Evolutionary conservation across 2,797 vertebrate genomes (phyloP).

Genomic region (Falco novaeseelandiae): DNA sequence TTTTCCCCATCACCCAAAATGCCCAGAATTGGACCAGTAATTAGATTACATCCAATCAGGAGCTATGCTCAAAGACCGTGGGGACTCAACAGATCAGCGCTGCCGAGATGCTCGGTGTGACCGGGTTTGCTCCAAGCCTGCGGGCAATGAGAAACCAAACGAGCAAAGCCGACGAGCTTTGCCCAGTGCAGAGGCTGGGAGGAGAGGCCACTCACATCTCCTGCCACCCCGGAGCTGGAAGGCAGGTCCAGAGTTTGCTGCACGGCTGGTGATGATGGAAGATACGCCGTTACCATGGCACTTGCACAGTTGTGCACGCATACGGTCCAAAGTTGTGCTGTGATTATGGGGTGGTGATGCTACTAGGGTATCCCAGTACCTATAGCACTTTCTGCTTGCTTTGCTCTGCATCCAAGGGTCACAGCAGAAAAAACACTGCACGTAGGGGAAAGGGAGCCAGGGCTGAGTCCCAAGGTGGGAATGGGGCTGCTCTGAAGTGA

Average conservation of each 20-base stretch:
- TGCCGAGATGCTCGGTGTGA: fast-evolving
- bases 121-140: background rate
- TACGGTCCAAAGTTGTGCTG: fast-evolving
- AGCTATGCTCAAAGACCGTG: background rate
- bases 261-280: background rate
- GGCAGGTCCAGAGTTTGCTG: background rate
- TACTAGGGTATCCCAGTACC: background rate
- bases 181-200: fast-evolving
- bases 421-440: background rate
- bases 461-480: background rate
- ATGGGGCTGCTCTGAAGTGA: background rate
- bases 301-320: background rate
- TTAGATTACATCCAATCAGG: background rate
- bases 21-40: fast-evolving
- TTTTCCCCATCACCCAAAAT: background rate
- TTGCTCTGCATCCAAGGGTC: background rate
- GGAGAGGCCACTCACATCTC: background rate
- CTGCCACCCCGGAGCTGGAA: background rate
- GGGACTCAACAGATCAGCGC: background rate
- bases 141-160: fast-evolving
- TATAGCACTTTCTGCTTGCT: background rate
- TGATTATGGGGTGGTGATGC: fast-evolving
- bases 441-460: background rate
- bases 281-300: background rate
- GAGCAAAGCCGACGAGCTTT: background rate